These are phyloP conservation scores for Pandemis cinnamomeana DNA, from an alignment of 2,888 invertebrate species.

Conservation along the genomic window DNA sequence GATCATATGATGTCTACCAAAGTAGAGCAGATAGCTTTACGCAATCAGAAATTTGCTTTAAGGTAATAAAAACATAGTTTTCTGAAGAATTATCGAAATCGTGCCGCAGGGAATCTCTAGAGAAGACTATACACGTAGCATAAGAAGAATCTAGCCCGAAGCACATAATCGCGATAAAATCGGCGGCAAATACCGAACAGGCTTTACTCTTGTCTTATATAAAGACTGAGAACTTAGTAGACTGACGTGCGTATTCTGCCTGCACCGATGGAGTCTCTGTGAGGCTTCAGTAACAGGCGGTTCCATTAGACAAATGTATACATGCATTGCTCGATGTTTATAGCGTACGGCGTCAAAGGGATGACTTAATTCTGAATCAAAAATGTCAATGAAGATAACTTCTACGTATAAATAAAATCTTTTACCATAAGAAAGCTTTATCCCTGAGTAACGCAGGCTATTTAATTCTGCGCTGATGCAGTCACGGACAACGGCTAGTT, in stretches of 20 bases:
- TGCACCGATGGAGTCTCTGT: background rate
- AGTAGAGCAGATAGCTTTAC: background rate
- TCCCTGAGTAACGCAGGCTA: no score
- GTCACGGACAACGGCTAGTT: no score
- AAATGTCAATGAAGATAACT: no score
- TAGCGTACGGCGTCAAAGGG: no score
- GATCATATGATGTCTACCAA: no score
- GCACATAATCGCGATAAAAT: conserved; percentile 37
- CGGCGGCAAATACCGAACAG: conserved; percentile 39
- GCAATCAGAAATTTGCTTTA: no score
- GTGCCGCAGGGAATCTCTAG: background rate
- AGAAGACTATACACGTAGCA: background rate
- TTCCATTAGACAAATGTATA: background rate
- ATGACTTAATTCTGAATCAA: no score
- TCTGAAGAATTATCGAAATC: background rate
- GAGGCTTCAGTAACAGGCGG: background rate
- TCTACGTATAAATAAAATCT: no score
- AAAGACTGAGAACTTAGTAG: conserved; percentile 16
- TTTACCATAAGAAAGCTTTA: no score
- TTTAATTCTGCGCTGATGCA: no score
- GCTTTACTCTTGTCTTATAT: conserved; percentile 37
- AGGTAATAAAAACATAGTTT: background rate
- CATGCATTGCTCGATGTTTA: no score
- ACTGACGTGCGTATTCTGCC: background rate
- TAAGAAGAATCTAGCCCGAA: conserved; percentile 14